Conservation (phyloP, 2,888 invertebrate genomes). For the Adineta ricciae region DNA sequence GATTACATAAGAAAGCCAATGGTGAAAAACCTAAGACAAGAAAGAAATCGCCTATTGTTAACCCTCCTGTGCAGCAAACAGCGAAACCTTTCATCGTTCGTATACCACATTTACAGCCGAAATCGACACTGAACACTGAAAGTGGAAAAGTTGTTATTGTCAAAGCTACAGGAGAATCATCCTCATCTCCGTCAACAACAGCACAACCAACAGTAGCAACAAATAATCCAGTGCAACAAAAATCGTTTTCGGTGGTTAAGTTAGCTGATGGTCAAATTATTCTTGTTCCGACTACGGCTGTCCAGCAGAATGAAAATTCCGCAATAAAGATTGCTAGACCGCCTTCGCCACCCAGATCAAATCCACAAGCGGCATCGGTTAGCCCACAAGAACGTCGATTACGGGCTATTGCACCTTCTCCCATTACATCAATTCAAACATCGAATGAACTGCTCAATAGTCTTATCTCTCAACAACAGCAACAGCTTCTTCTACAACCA, state of each 20-base stretch:
- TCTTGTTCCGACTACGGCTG: not conserved
- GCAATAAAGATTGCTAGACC: not conserved
- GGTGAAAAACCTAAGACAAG: not conserved
- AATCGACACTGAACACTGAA: not conserved
- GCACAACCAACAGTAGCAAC: not conserved
- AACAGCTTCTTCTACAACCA: not conserved
- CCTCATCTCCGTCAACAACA: too few relatives aligned
- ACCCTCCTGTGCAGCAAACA: not conserved
- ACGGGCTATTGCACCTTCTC: not conserved
- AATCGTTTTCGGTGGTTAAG: constrained; percentile 15
- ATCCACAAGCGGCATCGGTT: not conserved
- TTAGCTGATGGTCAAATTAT: constrained; percentile 21
- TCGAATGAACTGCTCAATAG: not conserved
- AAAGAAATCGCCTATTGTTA: not conserved
- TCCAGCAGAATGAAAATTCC: not conserved
- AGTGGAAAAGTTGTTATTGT: constrained; percentile 19
- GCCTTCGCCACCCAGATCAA: not conserved
- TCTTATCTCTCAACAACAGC: not conserved
- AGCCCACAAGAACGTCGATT: constrained; percentile 20
- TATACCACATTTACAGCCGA: constrained; percentile 16
- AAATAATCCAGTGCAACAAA: not conserved
- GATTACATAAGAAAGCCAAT: not conserved
- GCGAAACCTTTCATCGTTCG: constrained; percentile 16
- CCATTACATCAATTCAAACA: not conserved
- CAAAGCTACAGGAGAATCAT: not conserved